phyloP scores from a whole-genome alignment of 2,888 invertebrate species.

The Schizaphis graminum region DNA sequence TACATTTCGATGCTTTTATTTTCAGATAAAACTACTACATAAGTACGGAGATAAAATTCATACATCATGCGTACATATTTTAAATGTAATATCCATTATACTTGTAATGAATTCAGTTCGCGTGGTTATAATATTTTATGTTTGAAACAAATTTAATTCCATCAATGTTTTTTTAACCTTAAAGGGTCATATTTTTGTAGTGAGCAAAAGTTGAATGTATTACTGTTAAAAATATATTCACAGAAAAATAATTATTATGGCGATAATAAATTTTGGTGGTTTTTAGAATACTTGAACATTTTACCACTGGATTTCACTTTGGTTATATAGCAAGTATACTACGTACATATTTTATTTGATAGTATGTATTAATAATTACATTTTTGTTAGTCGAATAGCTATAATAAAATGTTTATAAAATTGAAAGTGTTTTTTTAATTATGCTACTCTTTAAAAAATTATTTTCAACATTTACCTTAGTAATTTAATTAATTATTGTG shows the following conservation, averaged over 20 bases:
- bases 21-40: neutral
- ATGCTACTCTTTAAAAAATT: neutral
- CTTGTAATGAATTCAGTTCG: slow-evolving; percentile 25
- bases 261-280: neutral
- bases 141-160: neutral
- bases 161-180: slow-evolving; percentile 10
- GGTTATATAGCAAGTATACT: neutral
- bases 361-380: neutral
- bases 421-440: neutral
- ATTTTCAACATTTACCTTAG: neutral
- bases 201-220: neutral
- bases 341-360: neutral
- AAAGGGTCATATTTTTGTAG: neutral
- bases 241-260: neutral
- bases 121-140: neutral
- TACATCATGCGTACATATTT: slow-evolving; percentile 22
- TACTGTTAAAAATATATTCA: neutral
- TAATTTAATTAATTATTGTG: neutral
- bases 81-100: slow-evolving; percentile 26
- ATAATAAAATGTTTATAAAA: neutral
- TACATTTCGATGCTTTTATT: neutral
- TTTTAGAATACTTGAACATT: neutral
- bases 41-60: neutral
- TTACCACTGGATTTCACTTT: neutral
- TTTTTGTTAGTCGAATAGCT: neutral